Evolutionary conservation across 2,113 vertebrate species (phyloP), one percentile per base, ranked within the genome.

Genomic region (Pimephales promelas): DNA sequence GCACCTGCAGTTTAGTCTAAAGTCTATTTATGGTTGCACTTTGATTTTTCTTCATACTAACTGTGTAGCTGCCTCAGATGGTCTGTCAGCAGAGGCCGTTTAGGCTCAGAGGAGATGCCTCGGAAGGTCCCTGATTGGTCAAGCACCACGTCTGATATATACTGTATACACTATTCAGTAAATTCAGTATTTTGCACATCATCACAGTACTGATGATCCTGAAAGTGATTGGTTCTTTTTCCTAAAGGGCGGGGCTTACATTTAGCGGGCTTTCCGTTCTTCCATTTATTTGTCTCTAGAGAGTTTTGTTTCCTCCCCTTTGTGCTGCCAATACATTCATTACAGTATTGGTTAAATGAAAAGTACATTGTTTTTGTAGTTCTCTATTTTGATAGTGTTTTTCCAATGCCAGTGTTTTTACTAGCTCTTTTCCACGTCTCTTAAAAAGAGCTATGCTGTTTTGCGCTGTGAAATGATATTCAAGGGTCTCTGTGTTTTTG

Each of bases 401-500:
- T 75, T 79, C 82, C 73, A 70, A 70, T 34, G 56, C 45, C 45
- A 74, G 34, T 73, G 68, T 40, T 49, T 54, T 68, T 18, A 47
- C 31, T 56, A 70, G 26, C 59, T 71, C 73, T 49, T 49, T 57
- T 57, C 40, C 9, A 22, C 26, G 40, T 54, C 70, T 64, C 24
- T 61, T 62, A 16, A 36, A 49, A 81, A 11, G 47, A n/a, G 31
- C n/a, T 13, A 43, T 66, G 31, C 20, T 36, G 10, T 40, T 45
- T 74, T 7, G 8, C 9, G 22, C 31, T 26, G 62, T 56, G 28
- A 54, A 49, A 22, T 10, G 18, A 80, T 66, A 68, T 54, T 81
- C 62, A 68, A 81, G 61, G 28, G 45, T 81, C 79, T 81, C 20
- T 26, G 45, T 68, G 64, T 70, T 81, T 81, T 34, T 54, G 64